Conservation (phyloP, 2,888 invertebrate species). For the Leptopilina myrica region DNA sequence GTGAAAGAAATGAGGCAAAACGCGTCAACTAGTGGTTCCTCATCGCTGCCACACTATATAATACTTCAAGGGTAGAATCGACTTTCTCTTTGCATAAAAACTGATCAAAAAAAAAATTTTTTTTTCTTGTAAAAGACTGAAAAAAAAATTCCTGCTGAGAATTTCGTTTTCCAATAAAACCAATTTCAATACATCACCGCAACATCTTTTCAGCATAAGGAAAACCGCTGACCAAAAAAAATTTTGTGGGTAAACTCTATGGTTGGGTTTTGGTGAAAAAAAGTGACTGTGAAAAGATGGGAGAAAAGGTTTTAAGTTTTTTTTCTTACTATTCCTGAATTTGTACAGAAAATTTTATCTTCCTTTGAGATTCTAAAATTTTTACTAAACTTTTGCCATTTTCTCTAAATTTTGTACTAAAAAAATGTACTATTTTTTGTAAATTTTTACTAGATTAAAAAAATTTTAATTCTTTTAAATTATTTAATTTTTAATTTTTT, state of each 20-base stretch:
- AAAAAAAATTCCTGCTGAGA: not conserved
- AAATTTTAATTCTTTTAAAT: too few relatives aligned
- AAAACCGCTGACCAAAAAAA: not conserved
- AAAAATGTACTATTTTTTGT: too few relatives aligned
- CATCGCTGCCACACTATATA: not conserved
- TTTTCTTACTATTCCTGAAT: too few relatives aligned
- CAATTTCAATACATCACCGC: not conserved
- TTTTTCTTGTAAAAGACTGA: not conserved
- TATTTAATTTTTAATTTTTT: too few relatives aligned
- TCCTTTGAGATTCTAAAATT: too few relatives aligned
- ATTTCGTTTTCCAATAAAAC: not conserved
- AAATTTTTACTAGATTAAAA: too few relatives aligned
- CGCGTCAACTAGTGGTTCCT: slow-evolving; percentile 13
- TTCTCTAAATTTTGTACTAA: too few relatives aligned
- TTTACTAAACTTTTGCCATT: too few relatives aligned
- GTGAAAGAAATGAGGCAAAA: slow-evolving; percentile 51
- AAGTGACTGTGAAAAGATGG: too few relatives aligned
- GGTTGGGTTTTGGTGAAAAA: too few relatives aligned
- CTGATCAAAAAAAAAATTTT: slow-evolving; percentile 19
- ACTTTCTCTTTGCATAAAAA: slow-evolving; percentile 62
- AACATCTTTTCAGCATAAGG: not conserved
- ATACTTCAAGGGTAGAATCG: slow-evolving; percentile 42
- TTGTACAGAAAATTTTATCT: too few relatives aligned
- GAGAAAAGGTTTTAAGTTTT: too few relatives aligned
- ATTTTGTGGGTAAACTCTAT: not conserved